Evolutionary conservation across 1,140 invertebrate species (phyloP), one percentile per base, ranked within the genome.

Genomic region (Musca domestica): DNA sequence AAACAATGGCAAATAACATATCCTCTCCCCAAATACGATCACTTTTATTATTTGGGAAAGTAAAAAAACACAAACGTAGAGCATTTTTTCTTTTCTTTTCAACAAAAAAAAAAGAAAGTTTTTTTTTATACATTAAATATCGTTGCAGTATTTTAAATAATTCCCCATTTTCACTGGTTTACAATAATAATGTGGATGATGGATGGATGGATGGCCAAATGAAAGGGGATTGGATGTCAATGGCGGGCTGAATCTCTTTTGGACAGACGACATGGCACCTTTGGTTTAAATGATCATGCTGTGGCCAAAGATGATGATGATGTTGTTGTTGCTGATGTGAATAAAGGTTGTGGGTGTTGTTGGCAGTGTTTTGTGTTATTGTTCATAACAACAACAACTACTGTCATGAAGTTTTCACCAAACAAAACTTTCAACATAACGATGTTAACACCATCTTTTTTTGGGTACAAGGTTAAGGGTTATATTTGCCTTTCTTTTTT

Each of bases 11-110:
- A 54, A 30, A 30, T 30, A 30, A 30, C 27, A 4, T 3, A 5
- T 41, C 34, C 34, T 41, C 34, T 41, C n/a, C 27, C 15, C 54
- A 58, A 58, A 58, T 58, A 58, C 54, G 54, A 58, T 30, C 54
- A 58, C 54, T 58, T 58, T 58, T 58, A n/a, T 56, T 56, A 27
- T 58, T 58, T 58, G 54, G 54, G 54, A 58, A 58, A 58, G 54
- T 58, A 41, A 41, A 41, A 41, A 30, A 30, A 30, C 27, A 30
- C 27, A 3, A 30, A 4, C n/a, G 34, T 30, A 3, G 27, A 4
- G 10, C 2, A 2, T 19, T 51, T 51, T 51, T 51, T 51, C 12
- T 51, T 51, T 17, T 19, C 20, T 20, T 51, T 51, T 51, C 17
- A 58, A 58, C 25, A 58, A 27, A n/a, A 58, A 58, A 58, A 30